These are phyloP conservation scores for Deilephila porcellus DNA, from an alignment of 2,888 invertebrate species.

Conservation along the genomic window DNA sequence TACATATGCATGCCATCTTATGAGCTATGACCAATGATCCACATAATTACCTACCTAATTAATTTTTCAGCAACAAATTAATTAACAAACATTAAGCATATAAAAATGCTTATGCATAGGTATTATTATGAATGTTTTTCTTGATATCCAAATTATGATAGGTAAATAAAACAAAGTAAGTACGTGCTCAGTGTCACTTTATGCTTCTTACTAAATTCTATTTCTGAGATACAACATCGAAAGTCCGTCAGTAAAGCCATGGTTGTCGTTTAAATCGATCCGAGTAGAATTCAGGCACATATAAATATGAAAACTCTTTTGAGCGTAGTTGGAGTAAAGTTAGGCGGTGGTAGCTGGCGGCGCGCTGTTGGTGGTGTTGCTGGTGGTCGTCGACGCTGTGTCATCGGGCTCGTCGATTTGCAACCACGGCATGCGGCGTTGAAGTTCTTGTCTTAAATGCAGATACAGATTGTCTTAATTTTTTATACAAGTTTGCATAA, in stretches of 20 bases:
- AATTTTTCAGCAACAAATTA: too few species aligned
- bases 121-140: not conserved
- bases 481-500: too few species aligned
- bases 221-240: not conserved
- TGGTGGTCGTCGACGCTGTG: slow-evolving; percentile 84
- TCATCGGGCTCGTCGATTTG: slow-evolving; percentile 88
- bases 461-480: not conserved
- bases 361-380: slow-evolving; percentile 70
- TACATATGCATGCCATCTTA: too few species aligned
- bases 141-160: not conserved
- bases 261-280: slow-evolving; percentile 38
- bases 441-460: slow-evolving; percentile 87
- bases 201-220: slow-evolving; percentile 20
- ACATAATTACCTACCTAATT: too few species aligned
- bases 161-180: not conserved
- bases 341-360: slow-evolving; percentile 65
- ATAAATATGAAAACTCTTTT: not conserved
- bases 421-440: slow-evolving; percentile 92
- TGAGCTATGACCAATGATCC: too few species aligned
- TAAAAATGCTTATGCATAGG: not conserved
- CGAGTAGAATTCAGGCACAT: slow-evolving; percentile 1
- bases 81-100: too few species aligned
- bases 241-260: slow-evolving; percentile 35
- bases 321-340: not conserved
- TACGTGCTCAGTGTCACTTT: slow-evolving; percentile 13